Conservation (phyloP, 2,888 invertebrate species). For the Neocrepidodera transversa region DNA sequence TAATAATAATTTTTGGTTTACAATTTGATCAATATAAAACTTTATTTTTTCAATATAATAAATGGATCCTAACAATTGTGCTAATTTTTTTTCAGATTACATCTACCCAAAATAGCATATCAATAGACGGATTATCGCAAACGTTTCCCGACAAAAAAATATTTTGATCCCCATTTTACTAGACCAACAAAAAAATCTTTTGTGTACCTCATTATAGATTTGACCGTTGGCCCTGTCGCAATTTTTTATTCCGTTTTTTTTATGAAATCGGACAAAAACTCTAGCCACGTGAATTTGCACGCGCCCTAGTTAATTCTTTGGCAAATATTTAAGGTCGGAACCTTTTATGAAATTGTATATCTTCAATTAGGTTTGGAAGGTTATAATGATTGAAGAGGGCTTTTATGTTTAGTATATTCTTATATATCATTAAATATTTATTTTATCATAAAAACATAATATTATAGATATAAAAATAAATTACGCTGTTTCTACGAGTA, state of each 20-base stretch:
- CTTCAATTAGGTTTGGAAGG: constrained; percentile 11
- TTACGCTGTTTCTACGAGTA: constrained; percentile 49
- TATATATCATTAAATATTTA: too few species aligned
- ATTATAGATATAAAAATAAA: neutral
- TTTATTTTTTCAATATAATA: too few species aligned
- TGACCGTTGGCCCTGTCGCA: constrained; percentile 55
- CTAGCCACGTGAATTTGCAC: constrained; percentile 31
- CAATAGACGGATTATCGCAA: constrained; percentile 51
- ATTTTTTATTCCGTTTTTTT: constrained; percentile 50
- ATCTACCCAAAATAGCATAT: too few species aligned
- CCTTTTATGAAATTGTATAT: constrained; percentile 22
- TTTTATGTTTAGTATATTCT: too few species aligned
- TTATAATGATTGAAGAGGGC: neutral
- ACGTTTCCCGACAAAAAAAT: constrained; percentile 51
- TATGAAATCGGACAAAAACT: constrained; percentile 29
- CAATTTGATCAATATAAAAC: too few species aligned
- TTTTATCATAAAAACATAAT: too few species aligned
- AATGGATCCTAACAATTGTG: too few species aligned
- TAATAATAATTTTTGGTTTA: too few species aligned
- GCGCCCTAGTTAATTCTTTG: constrained; percentile 37
- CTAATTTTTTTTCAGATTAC: too few species aligned
- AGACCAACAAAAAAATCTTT: constrained; percentile 45
- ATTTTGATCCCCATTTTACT: constrained; percentile 51
- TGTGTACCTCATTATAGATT: constrained; percentile 48
- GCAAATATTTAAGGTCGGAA: constrained; percentile 45